Evolutionary conservation across 2,888 invertebrate species (phyloP).

Genomic region (Ditylenchus weischeri): DNA sequence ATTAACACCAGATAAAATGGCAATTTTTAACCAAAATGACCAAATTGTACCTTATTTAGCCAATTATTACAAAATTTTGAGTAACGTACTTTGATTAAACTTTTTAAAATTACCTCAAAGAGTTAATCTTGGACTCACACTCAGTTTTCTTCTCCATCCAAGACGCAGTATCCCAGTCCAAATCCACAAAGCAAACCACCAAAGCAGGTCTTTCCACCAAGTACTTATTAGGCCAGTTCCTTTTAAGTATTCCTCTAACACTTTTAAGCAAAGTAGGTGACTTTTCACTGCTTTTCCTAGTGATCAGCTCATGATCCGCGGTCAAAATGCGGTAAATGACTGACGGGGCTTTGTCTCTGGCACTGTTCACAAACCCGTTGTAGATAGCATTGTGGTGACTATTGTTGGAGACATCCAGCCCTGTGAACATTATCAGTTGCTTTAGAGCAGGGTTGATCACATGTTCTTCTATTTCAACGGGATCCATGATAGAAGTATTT

Average conservation of each 20-base stretch:
- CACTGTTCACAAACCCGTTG: conserved; percentile 85
- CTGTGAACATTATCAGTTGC: conserved; percentile 76
- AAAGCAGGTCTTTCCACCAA: conserved; percentile 83
- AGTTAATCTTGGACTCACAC: conserved; percentile 82
- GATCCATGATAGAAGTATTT: conserved; percentile 42
- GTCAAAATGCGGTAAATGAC: conserved; percentile 79
- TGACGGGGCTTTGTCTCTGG: conserved; percentile 73
- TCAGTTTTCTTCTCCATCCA: conserved; percentile 94
- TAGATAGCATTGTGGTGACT: conserved; percentile 84
- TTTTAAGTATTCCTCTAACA: conserved; percentile 28
- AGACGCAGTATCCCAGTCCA: conserved; percentile 90
- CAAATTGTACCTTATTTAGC: no score
- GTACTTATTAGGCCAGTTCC: conserved; percentile 86
- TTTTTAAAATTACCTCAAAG: conserved; percentile 61
- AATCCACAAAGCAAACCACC: conserved; percentile 83
- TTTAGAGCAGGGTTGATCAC: conserved; percentile 38
- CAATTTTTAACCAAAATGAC: no score
- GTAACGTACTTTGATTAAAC: no score
- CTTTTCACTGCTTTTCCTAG: neutral
- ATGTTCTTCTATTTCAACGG: conserved; percentile 50
- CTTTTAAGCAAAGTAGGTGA: conserved; percentile 6
- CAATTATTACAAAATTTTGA: no score
- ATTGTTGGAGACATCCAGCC: conserved; percentile 79
- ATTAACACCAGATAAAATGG: no score
- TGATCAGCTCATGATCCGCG: conserved; percentile 79